These are phyloP conservation scores for Idaea dimidiata DNA, from an alignment of 2,888 invertebrate genomes.

Conservation along the genomic window DNA sequence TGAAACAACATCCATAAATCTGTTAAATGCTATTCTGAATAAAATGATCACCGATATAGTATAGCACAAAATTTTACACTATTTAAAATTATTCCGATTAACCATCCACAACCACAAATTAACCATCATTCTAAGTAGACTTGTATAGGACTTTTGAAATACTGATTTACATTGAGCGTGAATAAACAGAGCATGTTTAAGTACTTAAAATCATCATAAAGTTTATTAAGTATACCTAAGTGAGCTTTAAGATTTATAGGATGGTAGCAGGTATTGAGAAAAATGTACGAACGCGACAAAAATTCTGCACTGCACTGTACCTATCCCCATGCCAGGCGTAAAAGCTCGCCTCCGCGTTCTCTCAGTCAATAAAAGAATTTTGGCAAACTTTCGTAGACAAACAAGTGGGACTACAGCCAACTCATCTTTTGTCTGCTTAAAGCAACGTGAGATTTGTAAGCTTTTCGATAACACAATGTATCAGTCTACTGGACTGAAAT, in stretches of 20 bases:
- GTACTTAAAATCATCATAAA: background rate
- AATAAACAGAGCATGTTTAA: background rate
- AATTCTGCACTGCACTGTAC: slow-evolving; percentile 32
- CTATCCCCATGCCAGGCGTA: slow-evolving; percentile 46
- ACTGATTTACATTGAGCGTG: background rate
- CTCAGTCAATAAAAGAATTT: slow-evolving; percentile 78
- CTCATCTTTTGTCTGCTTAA: slow-evolving; percentile 77
- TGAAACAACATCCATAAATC: slow-evolving; percentile 51
- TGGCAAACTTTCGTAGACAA: slow-evolving; percentile 79
- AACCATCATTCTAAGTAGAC: background rate
- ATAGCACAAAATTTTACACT: slow-evolving; percentile 9
- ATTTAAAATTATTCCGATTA: background rate
- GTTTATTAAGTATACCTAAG: background rate
- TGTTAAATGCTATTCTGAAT: background rate
- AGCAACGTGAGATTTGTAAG: slow-evolving; percentile 69
- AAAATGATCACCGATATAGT: background rate
- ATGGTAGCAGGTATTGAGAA: background rate
- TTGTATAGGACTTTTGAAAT: background rate
- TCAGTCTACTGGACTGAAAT: slow-evolving; percentile 48
- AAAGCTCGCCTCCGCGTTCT: slow-evolving; percentile 63
- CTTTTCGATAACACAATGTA: slow-evolving; percentile 63
- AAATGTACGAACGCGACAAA: slow-evolving; percentile 36
- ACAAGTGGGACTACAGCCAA: slow-evolving; percentile 78
- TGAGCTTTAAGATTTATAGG: too few relatives aligned
- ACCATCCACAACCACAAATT: too few relatives aligned